These are phyloP conservation scores for Bolinopsis microptera DNA, from an alignment of 37 sponge, comb jelly and placozoan species.

Conservation along the genomic window DNA sequence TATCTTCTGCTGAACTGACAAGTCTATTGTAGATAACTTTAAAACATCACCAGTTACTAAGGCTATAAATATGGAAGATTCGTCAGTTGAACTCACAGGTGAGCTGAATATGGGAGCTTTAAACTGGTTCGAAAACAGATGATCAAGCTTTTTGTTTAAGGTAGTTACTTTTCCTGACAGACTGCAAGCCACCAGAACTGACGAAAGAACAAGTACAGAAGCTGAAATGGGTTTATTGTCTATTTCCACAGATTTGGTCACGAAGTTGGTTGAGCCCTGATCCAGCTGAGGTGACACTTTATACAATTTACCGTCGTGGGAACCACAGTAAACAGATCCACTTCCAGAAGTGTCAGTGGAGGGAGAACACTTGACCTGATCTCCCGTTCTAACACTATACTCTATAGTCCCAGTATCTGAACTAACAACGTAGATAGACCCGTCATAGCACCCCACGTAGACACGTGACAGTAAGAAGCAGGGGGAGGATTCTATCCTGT, in stretches of 20 bases:
- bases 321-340: slow-evolving; percentile 32
- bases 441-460: slow-evolving; percentile 36
- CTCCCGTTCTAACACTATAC: neutral
- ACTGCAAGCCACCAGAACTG: neutral
- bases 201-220: neutral
- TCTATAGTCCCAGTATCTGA: neutral
- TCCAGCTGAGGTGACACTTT: neutral
- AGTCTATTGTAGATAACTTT: neutral
- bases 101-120: slow-evolving; percentile 24
- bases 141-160: neutral
- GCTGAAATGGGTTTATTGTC: neutral
- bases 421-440: neutral
- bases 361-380: slow-evolving; percentile 50
- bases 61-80: neutral
- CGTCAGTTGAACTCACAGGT: neutral
- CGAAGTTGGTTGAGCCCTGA: neutral
- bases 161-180: neutral
- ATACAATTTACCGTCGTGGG: slow-evolving; percentile 46
- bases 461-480: neutral
- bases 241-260: neutral
- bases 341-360: neutral
- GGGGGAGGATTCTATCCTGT: slow-evolving; percentile 38
- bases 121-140: neutral
- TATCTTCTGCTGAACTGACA: neutral
- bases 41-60: slow-evolving; percentile 4